These are phyloP conservation scores for Cyphomyrmex costatus DNA, from an alignment of 1,140 invertebrate genomes.

Conservation along the genomic window DNA sequence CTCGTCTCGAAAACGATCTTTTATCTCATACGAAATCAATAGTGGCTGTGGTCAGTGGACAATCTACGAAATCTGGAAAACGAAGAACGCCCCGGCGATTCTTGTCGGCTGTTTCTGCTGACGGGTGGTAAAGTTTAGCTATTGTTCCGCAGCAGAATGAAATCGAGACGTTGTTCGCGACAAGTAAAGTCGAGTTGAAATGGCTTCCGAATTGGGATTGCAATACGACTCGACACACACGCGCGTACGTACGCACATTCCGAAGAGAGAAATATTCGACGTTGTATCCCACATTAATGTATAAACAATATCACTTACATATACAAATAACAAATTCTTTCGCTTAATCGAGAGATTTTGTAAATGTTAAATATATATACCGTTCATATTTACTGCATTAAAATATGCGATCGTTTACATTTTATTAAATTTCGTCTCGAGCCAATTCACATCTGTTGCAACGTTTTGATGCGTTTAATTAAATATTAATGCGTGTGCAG, in stretches of 20 bases:
- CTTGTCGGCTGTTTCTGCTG: constrained; percentile 11
- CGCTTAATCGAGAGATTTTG: neutral
- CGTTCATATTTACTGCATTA: constrained; percentile 29
- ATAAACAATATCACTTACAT: neutral
- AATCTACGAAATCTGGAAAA: constrained; percentile 32
- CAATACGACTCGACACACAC: neutral
- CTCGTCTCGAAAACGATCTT: neutral
- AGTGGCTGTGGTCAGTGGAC: neutral
- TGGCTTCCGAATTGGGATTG: neutral
- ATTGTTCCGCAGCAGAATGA: constrained; percentile 5
- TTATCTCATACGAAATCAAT: constrained; percentile 14
- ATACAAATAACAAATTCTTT: constrained; percentile 38
- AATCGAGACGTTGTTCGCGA: neutral
- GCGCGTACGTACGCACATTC: neutral
- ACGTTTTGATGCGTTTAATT: constrained; percentile 29
- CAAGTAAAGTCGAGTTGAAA: neutral
- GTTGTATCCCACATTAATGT: neutral
- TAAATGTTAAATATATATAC: constrained; percentile 3
- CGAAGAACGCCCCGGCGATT: neutral
- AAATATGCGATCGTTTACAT: constrained; percentile 8
- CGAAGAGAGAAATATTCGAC: neutral
- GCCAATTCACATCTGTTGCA: neutral
- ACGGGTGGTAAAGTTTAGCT: neutral
- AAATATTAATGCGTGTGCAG: constrained; percentile 12
- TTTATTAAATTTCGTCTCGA: constrained; percentile 43